Evolutionary conservation across 92 coral and sea anemone genomes (phyloP).

Genomic region (Paramuricea clavata): DNA sequence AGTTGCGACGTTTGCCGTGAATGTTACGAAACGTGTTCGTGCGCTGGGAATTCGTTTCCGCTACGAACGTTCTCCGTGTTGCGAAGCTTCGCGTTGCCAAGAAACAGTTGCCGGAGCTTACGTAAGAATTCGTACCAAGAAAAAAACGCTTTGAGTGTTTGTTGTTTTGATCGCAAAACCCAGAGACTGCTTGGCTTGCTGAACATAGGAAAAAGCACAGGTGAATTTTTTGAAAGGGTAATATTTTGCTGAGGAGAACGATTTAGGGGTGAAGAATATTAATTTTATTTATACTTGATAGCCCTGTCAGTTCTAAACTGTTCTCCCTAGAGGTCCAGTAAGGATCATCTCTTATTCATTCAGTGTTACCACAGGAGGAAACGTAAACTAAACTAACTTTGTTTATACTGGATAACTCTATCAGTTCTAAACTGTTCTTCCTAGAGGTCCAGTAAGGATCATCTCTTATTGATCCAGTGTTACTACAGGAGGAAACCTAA

Average conservation of each 20-base stretch:
- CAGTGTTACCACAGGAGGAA: no score
- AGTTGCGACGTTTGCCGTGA: constrained; percentile 39
- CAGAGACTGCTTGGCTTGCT: background rate
- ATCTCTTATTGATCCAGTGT: no score
- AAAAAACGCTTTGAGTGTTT: constrained; percentile 20
- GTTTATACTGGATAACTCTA: no score
- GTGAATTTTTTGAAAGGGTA: background rate
- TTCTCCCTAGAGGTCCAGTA: no score
- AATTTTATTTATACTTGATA: no score
- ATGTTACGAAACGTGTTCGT: constrained; percentile 31
- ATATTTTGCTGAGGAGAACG: background rate
- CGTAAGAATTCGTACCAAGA: constrained; percentile 32
- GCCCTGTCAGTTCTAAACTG: no score
- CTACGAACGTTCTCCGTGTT: constrained; percentile 10
- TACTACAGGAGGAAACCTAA: no score
- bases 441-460: no score
- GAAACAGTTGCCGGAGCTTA: constrained; percentile 30
- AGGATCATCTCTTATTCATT: no score
- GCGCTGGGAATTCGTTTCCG: constrained; percentile 26
- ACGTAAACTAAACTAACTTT: no score
- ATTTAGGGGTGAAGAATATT: background rate
- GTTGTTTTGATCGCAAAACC: constrained; percentile 1
- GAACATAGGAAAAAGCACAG: background rate
- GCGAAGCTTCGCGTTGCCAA: constrained; percentile 15
- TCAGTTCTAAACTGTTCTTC: no score